Base-by-base conservation (phyloP, 2,888 invertebrate genomes). In the Lomographa bimaculata region DNA sequence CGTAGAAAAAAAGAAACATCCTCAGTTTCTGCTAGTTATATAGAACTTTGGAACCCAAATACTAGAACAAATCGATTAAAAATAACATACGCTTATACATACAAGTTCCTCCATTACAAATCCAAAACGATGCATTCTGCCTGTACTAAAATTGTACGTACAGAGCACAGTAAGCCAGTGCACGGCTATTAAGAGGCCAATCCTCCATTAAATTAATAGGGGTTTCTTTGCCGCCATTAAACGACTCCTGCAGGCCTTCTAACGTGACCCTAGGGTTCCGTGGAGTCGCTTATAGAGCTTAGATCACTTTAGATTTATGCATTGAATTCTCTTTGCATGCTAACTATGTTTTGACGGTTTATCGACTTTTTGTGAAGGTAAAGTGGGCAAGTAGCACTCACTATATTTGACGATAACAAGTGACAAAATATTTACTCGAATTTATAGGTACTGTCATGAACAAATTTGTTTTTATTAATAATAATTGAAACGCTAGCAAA, bases 171-270 rank as follows among this genome's bases (percentile, higher is more conserved):
- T 46, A 55, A 50, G 41, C 45, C 44, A 47, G 46, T 43, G 45
- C 53, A 40, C 29, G 33, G 38, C 62, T 56, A 57, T 66, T 65
- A 64, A 58, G 51, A 25, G 36, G 38, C 60, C 59, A 57, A 71
- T 70, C 63, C 66, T 61, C 71, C 76, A 76, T 81, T 83, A 76
- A 79, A 74, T 81, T 80, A 76, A 80, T 76, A 74, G 72, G 69
- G 68, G 73, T 80, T 79, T 82, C 78, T 79, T 81, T 78, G 61
- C 71, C 57, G 64, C 66, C 50, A 69, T 75, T 78, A 75, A 76
- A 65, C 63, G 63, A 64, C 66, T 70, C 41, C 43, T 54, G 52
- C 60, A 64, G 64, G 64, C 62, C 50, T 60, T 55, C 73, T 78
- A 75, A 78, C 80, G 79, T 71, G 64, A 61, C 58, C 50, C 54